A percentile compares a stretch with the other conserved stretches of the same genome.
Evolutionary conservation across 2,797 vertebrate genomes (phyloP).

Genomic region (Dipus sagitta): DNA sequence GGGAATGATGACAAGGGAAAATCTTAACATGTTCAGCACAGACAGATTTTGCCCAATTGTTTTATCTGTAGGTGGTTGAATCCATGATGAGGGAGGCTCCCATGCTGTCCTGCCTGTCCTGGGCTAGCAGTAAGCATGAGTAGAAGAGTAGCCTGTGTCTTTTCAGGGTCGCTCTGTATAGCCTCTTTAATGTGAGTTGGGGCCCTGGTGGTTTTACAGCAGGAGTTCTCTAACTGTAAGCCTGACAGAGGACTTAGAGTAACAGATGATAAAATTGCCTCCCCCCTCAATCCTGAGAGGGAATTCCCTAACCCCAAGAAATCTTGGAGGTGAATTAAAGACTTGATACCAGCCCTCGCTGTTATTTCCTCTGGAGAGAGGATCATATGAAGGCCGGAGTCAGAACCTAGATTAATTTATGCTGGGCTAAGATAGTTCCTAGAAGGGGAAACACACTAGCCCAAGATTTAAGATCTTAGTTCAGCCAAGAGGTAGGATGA

Average conservation of each 20-base stretch:
- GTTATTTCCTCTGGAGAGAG: not conserved
- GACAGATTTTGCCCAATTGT: not conserved
- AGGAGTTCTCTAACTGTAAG: not conserved
- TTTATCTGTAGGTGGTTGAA: not conserved
- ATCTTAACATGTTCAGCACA: not conserved
- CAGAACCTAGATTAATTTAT: not conserved
- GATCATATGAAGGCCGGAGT: not conserved
- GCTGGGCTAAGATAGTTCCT: not conserved
- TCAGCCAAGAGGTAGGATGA: not conserved
- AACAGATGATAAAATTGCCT: not conserved
- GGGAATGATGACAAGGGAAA: not conserved
- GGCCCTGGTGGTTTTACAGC: not conserved
- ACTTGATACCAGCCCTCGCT: accelerated
- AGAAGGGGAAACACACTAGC: not conserved
- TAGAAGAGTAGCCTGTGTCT: not conserved
- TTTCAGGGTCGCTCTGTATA: not conserved
- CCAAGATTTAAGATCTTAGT: not conserved
- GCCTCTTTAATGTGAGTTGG: not conserved
- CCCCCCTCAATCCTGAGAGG: not conserved
- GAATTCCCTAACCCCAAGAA: not conserved
- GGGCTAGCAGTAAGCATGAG: not conserved
- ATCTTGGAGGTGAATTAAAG: not conserved
- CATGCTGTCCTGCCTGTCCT: not conserved
- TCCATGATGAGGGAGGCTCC: not conserved
- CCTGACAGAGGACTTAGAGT: not conserved